Evolutionary conservation across 2,888 invertebrate species (phyloP).

Genomic region (Sesamia inferens): DNA sequence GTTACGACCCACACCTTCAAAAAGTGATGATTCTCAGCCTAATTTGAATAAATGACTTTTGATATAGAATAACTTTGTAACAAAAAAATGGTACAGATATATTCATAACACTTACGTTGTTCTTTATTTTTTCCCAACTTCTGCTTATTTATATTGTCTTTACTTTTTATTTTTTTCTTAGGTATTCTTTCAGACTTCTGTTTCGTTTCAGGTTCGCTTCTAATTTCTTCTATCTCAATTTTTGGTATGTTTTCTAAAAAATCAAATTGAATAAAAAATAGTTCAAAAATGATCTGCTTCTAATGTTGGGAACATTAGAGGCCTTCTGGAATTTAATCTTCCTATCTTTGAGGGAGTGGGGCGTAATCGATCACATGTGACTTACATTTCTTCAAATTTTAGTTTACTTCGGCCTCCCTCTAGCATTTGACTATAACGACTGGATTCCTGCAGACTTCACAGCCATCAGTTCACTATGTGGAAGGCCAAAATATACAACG

Average conservation of each 20-base stretch:
- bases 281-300: background rate
- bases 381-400: background rate
- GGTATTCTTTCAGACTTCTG: background rate
- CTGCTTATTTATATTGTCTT: background rate
- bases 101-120: conserved; percentile 7
- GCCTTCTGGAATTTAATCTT: background rate
- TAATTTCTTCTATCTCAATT: fast-evolving
- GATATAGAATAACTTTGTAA: no score
- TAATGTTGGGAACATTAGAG: background rate
- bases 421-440: no score
- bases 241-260: conserved; percentile 7
- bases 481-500: no score
- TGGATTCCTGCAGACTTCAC: no score
- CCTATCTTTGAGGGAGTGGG: background rate
- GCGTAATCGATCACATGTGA: background rate
- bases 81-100: background rate
- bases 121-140: background rate
- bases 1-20: no score
- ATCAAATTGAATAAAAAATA: background rate
- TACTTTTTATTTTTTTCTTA: background rate
- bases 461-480: no score
- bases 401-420: background rate
- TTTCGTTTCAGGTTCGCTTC: background rate
- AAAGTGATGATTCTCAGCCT: no score
- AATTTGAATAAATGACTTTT: no score